Evolutionary conservation across 2,888 invertebrate genomes (phyloP), one percentile per base, ranked within the genome.

Genomic region (Timandra comae): DNA sequence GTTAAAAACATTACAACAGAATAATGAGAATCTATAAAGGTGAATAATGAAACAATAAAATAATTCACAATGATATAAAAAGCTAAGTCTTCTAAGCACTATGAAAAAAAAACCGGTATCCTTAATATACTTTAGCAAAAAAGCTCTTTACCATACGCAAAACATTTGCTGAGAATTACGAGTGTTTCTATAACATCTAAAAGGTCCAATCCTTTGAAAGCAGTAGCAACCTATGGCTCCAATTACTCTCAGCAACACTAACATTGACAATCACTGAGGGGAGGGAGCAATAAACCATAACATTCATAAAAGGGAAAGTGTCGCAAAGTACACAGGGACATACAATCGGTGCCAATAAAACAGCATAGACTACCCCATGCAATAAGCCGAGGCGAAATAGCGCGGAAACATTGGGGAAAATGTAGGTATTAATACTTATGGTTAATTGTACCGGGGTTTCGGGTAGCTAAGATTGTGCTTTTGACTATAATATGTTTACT

Each of bases 301-400:
- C 72, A 68, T 71, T 80, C 70, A 71, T 73, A 73, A 73, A 43
- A 77, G 77, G 72, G 76, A 75, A 77, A 82, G 80, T 81, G 80
- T 78, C 70, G 63, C 65, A 61, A 63, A 69, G 67, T 69, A 66
- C 62, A 72, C 69, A 68, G 59, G 49, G 63, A 66, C 70, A 73
- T 69, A 78, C 76, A 81, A 84, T 80, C 73, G 81, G 73, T 71
- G 78, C 68, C 78, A 80, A 84, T 81, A 81, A 82, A 80, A 75
- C 66, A 68, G 70, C 71, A 58, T 52, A 63, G 63, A 60, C 63
- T 74, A 69, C 80, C 82, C 82, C 64, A 69, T 56, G 79, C 77
- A 82, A 81, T 81, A 80, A 81, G 75, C 72, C 58, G 62, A 66
- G 61, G 67, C 63, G 81, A 79, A 81, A 81, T 81, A 80, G 72